Percentiles rank a stretch among this genome's conserved stretches.
phyloP scores from a whole-genome alignment of 2,888 invertebrate genomes.

The Margaritifera margaritifera region DNA sequence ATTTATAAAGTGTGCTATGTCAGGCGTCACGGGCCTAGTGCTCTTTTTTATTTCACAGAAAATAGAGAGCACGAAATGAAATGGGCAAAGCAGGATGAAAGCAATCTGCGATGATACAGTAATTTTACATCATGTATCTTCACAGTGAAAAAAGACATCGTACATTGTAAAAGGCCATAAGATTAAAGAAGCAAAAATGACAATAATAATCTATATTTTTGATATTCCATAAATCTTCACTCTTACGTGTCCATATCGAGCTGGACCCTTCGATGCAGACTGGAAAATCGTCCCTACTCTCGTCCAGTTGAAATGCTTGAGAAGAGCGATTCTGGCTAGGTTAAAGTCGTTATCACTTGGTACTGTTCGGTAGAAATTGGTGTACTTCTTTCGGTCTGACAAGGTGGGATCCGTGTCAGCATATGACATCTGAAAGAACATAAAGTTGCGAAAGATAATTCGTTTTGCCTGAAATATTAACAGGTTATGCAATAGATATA shows the following conservation, averaged over 20 bases:
- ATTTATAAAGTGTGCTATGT: no score
- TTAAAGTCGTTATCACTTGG: conserved; percentile 98
- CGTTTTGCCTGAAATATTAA: neutral
- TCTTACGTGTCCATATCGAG: conserved; percentile 63
- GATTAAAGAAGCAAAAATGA: no score
- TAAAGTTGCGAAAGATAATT: neutral
- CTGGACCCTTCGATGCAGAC: conserved; percentile 61
- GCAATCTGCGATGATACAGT: no score
- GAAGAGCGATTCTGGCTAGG: conserved; percentile 88
- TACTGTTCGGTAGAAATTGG: conserved; percentile 96
- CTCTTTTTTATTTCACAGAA: no score
- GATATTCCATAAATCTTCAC: neutral
- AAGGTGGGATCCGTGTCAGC: conserved; percentile 99
- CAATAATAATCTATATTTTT: no score
- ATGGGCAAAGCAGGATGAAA: no score
- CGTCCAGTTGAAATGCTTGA: conserved; percentile 97
- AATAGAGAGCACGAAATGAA: no score
- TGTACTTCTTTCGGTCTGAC: conserved; percentile 79
- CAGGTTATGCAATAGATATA: no score
- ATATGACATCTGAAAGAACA: conserved; percentile 85
- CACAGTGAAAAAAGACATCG: no score
- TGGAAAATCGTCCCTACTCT: conserved; percentile 94
- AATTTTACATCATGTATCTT: no score
- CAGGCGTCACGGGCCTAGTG: no score
- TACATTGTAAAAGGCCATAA: no score